phyloP scores from a whole-genome alignment of 2,113 vertebrate genomes.

The Epinephelus fuscoguttatus region DNA sequence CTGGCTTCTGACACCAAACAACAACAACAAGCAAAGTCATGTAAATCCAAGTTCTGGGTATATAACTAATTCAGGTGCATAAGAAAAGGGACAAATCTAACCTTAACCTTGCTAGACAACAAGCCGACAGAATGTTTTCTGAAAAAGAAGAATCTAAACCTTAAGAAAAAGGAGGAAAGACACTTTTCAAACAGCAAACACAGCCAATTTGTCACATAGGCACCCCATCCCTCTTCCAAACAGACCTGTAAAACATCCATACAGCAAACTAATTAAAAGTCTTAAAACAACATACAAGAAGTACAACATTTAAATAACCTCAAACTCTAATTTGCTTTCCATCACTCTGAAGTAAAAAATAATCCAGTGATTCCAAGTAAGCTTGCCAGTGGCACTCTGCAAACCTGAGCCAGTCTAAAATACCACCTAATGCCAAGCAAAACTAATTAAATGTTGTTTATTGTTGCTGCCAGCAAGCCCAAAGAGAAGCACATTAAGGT shows the following conservation, averaged over 20 bases:
- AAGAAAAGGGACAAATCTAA: not conserved
- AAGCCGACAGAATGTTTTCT: not conserved
- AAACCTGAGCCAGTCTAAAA: constrained; percentile 54
- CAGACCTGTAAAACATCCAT: not conserved
- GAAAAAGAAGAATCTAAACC: constrained; percentile 7
- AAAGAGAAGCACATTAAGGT: constrained; percentile 56
- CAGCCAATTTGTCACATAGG: not conserved
- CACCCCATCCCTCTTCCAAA: not conserved
- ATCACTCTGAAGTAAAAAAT: constrained; percentile 48
- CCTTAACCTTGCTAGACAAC: not conserved
- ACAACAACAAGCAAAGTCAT: constrained; percentile 1
- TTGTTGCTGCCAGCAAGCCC: constrained; percentile 58
- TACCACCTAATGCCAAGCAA: constrained; percentile 53
- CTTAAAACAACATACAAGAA: constrained; percentile 6
- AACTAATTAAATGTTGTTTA: constrained; percentile 72
- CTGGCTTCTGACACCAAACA: constrained; percentile 6
- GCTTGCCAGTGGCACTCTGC: constrained; percentile 57
- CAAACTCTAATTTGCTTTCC: constrained; percentile 32
- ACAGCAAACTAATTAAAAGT: constrained; percentile 22
- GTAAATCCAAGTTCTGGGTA: not conserved
- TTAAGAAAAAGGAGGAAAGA: not conserved
- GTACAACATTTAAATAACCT: constrained; percentile 24
- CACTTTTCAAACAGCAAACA: not conserved
- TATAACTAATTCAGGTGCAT: constrained; percentile 5
- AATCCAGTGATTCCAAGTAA: constrained; percentile 50